These are phyloP conservation scores for Cherax destructor DNA, from an alignment of 1,140 invertebrate species.

Conservation along the genomic window DNA sequence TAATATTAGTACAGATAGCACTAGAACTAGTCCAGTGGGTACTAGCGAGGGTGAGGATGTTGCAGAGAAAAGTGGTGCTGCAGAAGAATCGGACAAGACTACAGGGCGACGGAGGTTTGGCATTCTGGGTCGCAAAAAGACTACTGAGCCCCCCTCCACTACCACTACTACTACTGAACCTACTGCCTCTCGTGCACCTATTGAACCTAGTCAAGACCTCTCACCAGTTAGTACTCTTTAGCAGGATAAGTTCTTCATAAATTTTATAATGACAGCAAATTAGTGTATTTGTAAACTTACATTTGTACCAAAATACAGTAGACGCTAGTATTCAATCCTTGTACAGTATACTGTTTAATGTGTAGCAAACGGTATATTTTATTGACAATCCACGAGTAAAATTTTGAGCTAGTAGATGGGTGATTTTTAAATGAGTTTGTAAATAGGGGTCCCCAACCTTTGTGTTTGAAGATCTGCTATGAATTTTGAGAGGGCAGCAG, in stretches of 20 bases:
- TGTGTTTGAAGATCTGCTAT: too few species aligned
- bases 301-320: conserved; percentile 5
- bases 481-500: too few species aligned
- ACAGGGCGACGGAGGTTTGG: conserved; percentile 34
- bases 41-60: not conserved
- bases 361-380: too few species aligned
- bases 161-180: not conserved
- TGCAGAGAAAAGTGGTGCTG: not conserved
- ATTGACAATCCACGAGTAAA: too few species aligned
- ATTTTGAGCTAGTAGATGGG: too few species aligned
- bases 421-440: too few species aligned
- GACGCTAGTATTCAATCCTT: not conserved
- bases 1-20: conserved; percentile 26
- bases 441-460: too few species aligned
- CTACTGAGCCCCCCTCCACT: not conserved
- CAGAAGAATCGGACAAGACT: not conserved
- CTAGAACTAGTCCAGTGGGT: conserved; percentile 11
- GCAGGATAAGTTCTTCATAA: conserved; percentile 14
- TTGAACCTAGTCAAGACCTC: not conserved
- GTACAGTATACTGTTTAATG: not conserved
- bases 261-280: not conserved
- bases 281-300: not conserved
- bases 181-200: conserved; percentile 27
- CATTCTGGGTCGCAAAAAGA: conserved; percentile 33
- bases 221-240: conserved; percentile 46